phyloP scores from a whole-genome alignment of 2,113 vertebrate species.

The Triplophysa rosa region DNA sequence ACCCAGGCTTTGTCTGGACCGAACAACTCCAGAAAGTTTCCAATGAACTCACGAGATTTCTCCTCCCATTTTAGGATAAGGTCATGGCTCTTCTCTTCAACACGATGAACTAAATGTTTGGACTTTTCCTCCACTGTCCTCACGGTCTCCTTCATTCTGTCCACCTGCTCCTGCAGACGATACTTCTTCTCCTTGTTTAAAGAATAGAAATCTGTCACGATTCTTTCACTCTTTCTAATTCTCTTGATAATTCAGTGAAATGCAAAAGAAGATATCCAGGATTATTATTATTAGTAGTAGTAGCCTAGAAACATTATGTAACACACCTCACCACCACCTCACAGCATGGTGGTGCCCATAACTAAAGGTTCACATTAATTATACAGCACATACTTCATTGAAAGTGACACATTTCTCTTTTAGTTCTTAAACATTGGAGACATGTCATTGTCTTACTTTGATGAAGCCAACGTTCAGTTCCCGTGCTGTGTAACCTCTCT shows the following conservation, averaged over 20 bases:
- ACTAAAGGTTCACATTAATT: too few relatives aligned
- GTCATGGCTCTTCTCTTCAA: slow-evolving; percentile 97
- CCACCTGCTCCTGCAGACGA: slow-evolving; percentile 95
- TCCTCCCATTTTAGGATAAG: slow-evolving; percentile 99
- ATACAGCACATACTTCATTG: too few relatives aligned
- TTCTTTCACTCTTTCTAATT: too few relatives aligned
- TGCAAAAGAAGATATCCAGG: too few relatives aligned
- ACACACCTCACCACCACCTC: too few relatives aligned
- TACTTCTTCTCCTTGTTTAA: slow-evolving; percentile 91
- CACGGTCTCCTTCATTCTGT: slow-evolving; percentile 97
- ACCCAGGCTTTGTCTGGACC: slow-evolving; percentile 97
- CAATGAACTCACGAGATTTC: slow-evolving; percentile 96
- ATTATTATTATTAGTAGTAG: too few relatives aligned
- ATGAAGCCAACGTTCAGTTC: slow-evolving; percentile 98
- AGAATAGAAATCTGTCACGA: too few relatives aligned
- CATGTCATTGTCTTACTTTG: slow-evolving; percentile 77
- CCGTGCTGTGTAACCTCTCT: slow-evolving; percentile 96
- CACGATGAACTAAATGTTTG: slow-evolving; percentile 94
- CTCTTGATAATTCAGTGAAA: too few relatives aligned
- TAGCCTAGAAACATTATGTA: too few relatives aligned
- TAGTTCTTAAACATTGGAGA: neutral
- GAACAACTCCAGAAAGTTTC: slow-evolving; percentile 97
- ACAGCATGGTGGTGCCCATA: too few relatives aligned
- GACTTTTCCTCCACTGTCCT: slow-evolving; percentile 95
- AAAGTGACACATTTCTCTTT: too few relatives aligned